Percentiles rank a stretch among this genome's conserved stretches.
These are phyloP conservation scores for Acanthiza pusilla DNA, from an alignment of 2,797 vertebrate species.

Conservation along the genomic window DNA sequence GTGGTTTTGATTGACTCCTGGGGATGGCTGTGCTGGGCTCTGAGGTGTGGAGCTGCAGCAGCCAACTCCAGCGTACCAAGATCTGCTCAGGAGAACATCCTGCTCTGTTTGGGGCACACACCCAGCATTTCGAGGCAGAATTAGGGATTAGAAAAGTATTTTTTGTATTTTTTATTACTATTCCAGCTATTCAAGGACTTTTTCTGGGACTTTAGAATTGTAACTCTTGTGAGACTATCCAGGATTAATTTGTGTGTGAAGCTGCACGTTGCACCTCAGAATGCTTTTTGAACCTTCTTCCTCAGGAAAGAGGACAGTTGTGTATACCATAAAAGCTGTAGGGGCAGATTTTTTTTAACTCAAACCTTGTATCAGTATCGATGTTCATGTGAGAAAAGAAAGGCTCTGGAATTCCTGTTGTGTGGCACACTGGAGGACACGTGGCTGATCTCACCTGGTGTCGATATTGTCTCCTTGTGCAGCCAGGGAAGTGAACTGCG, in stretches of 20 bases:
- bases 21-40: slow-evolving; percentile 23
- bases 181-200: neutral
- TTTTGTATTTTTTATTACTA: neutral
- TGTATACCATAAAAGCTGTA: neutral
- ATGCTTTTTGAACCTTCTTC: neutral
- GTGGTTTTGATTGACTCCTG: slow-evolving; percentile 47
- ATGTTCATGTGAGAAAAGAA: neutral
- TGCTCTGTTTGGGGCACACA: neutral
- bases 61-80: neutral
- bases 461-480: neutral
- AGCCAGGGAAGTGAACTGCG: neutral
- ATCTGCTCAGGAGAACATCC: neutral
- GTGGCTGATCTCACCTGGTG: neutral
- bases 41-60: neutral
- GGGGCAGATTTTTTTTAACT: neutral
- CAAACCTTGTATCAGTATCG: neutral
- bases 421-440: neutral
- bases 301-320: neutral
- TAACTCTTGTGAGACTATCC: neutral
- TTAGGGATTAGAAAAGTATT: neutral
- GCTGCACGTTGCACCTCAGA: neutral
- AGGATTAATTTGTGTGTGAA: neutral
- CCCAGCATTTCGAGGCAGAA: neutral
- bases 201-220: neutral
- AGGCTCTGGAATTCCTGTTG: neutral